Evolutionary conservation across 2,797 vertebrate genomes (phyloP).

Genomic region (Cottoperca gobio): DNA sequence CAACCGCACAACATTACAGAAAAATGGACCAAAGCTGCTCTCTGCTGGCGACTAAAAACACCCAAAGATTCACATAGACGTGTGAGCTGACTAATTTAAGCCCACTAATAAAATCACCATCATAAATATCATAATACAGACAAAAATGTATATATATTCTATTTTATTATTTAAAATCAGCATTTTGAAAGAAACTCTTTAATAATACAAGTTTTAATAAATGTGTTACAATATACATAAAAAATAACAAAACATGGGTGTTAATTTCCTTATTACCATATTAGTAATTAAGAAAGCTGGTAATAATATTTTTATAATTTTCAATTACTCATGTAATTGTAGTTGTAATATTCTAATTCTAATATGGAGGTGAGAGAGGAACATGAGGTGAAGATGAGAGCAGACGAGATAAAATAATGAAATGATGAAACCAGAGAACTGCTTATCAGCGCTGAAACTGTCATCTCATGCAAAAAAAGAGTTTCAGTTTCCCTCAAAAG

Average conservation of each 20-base stretch:
- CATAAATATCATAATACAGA: too few relatives aligned
- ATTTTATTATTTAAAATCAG: too few relatives aligned
- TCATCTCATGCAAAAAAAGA: conserved; percentile 3
- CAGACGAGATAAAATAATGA: neutral
- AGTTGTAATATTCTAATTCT: too few relatives aligned
- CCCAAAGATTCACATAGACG: neutral
- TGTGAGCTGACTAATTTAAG: neutral
- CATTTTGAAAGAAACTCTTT: too few relatives aligned
- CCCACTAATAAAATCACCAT: neutral
- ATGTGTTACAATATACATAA: neutral
- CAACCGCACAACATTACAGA: conserved; percentile 20
- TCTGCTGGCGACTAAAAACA: neutral
- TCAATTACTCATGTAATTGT: too few relatives aligned
- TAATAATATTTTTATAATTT: neutral
- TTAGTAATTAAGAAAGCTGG: neutral
- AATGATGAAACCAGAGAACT: neutral
- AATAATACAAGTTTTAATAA: too few relatives aligned
- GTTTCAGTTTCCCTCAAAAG: neutral
- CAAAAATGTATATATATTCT: too few relatives aligned
- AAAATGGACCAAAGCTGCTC: neutral
- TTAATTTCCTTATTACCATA: neutral
- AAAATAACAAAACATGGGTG: neutral
- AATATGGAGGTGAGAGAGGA: neutral
- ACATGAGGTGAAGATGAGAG: neutral
- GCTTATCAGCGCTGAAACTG: conserved; percentile 7